These are phyloP conservation scores for Panthera leo DNA, from an alignment of 2,113 vertebrate genomes.

Conservation along the genomic window DNA sequence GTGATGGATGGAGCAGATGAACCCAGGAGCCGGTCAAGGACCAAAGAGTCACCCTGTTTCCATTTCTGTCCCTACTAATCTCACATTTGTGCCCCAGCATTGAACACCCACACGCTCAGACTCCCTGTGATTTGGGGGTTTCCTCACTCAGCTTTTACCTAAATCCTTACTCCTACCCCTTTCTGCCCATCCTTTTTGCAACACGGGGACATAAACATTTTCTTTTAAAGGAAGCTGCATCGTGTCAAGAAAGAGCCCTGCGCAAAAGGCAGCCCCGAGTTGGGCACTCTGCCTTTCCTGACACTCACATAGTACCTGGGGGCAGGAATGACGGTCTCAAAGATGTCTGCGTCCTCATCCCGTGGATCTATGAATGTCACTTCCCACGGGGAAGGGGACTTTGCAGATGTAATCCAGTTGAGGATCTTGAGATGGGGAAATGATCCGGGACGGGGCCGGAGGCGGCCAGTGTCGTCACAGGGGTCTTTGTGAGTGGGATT, in stretches of 20 bases:
- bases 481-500: background rate
- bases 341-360: background rate
- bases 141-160: background rate
- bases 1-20: background rate
- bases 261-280: no score
- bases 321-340: rapidly evolving
- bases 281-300: background rate
- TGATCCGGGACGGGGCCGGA: no score
- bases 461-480: background rate
- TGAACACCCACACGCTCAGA: no score
- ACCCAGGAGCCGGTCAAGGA: background rate
- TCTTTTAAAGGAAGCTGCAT: background rate
- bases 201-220: background rate
- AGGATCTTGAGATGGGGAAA: background rate
- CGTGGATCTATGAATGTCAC: rapidly evolving
- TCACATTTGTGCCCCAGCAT: background rate
- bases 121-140: background rate
- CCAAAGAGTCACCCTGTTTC: background rate
- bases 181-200: background rate
- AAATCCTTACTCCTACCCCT: background rate
- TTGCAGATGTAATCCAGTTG: background rate
- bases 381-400: background rate
- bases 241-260: background rate
- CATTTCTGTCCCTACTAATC: rapidly evolving
- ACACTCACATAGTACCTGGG: background rate